Conservation (phyloP, 2,888 invertebrate species). For the Seira ritae region DNA sequence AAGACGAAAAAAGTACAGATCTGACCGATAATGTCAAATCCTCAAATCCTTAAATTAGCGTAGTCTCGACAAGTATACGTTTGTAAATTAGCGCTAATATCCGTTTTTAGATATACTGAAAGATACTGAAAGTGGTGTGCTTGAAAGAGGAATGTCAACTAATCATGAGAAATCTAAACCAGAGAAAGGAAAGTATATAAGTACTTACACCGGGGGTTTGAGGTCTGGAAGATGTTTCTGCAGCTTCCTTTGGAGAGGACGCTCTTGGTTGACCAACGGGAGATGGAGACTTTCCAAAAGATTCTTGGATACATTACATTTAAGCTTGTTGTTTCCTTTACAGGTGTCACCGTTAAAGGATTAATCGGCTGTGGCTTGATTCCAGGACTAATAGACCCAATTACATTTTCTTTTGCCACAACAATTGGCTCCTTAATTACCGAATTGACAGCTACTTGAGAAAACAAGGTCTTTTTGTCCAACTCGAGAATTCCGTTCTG, state of each 20-base stretch:
- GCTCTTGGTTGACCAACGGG: slow-evolving; percentile 32
- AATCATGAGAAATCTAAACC: no score
- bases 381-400: neutral
- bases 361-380: neutral
- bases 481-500: slow-evolving; percentile 22
- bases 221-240: slow-evolving; percentile 63
- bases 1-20: neutral
- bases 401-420: slow-evolving; percentile 24
- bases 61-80: no score
- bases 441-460: slow-evolving; percentile 15
- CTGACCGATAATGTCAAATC: neutral
- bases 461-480: slow-evolving; percentile 13
- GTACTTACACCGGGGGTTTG: slow-evolving; percentile 70
- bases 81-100: no score
- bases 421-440: slow-evolving; percentile 3
- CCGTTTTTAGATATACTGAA: no score
- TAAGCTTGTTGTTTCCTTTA: neutral
- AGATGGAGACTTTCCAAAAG: slow-evolving; percentile 12
- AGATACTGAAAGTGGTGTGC: no score
- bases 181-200: no score
- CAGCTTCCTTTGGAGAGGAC: slow-evolving; percentile 61
- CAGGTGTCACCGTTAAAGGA: neutral
- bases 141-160: no score
- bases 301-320: neutral
- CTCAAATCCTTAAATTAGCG: no score